A percentile compares a stretch with the other conserved stretches of the same genome.
phyloP scores from a whole-genome alignment of 2,888 invertebrate species.

The Nephrotoma guestfalica region DNA sequence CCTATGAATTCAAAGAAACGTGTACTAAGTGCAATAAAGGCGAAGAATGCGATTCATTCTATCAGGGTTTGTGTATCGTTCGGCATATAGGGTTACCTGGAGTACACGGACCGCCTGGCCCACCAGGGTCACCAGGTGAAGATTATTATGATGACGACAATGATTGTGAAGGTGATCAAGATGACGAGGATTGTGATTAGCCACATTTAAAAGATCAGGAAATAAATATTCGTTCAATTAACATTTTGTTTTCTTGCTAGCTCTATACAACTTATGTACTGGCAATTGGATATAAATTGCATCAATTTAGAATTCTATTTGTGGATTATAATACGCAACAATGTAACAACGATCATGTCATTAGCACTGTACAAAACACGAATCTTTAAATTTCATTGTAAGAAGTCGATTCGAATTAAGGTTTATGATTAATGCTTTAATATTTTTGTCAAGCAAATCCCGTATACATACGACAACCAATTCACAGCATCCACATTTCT shows the following conservation, averaged over 20 bases:
- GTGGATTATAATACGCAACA: background rate
- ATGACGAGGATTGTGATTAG: background rate
- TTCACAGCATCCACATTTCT: background rate
- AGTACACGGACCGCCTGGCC: background rate
- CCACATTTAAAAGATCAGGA: background rate
- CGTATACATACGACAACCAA: background rate
- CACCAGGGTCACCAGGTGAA: background rate
- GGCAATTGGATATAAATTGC: background rate
- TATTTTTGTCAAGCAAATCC: background rate
- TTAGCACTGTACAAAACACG: background rate
- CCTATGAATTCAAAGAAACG: background rate
- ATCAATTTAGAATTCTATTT: background rate
- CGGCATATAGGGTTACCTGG: background rate
- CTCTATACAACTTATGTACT: background rate
- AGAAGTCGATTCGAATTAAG: background rate
- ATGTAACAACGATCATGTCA: background rate
- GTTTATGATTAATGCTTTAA: background rate
- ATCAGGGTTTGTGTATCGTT: background rate
- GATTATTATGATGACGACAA: background rate
- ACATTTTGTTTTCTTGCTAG: background rate
- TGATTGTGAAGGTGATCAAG: background rate
- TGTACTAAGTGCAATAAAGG: background rate
- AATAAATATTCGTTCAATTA: background rate
- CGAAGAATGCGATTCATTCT: background rate
- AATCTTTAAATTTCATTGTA: background rate